These are phyloP conservation scores for Montipora capitata DNA, from an alignment of 92 coral and sea anemone species.

Conservation along the genomic window DNA sequence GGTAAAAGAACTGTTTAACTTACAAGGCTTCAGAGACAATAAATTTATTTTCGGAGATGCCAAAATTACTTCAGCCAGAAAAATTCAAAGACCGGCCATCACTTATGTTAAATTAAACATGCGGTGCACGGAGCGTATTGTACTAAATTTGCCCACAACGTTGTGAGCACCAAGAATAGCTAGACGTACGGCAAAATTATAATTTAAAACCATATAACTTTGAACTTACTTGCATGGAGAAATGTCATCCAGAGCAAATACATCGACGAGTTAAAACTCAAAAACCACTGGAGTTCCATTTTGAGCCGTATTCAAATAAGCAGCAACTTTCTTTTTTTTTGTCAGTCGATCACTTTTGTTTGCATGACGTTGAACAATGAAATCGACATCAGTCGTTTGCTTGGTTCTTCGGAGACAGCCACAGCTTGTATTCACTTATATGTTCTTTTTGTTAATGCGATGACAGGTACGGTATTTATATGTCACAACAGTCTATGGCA, in stretches of 20 bases:
- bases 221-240: constrained; percentile 32
- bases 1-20: too few relatives aligned
- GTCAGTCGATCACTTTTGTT: background rate
- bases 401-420: background rate
- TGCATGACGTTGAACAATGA: background rate
- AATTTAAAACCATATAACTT: background rate
- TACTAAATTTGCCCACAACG: too few relatives aligned
- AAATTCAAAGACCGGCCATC: too few relatives aligned
- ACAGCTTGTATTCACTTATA: background rate
- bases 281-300: constrained; percentile 2
- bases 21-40: too few relatives aligned
- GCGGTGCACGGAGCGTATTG: too few relatives aligned
- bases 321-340: background rate
- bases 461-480: background rate
- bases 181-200: too few relatives aligned
- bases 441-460: background rate
- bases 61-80: too few relatives aligned
- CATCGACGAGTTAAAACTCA: background rate
- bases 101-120: too few relatives aligned
- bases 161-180: too few relatives aligned
- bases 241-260: background rate
- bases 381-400: background rate
- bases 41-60: too few relatives aligned
- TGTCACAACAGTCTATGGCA: constrained; percentile 20
- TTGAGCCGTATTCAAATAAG: background rate